Base-by-base conservation (phyloP, 1,140 invertebrate species). In the Penaeus chinensis region DNA sequence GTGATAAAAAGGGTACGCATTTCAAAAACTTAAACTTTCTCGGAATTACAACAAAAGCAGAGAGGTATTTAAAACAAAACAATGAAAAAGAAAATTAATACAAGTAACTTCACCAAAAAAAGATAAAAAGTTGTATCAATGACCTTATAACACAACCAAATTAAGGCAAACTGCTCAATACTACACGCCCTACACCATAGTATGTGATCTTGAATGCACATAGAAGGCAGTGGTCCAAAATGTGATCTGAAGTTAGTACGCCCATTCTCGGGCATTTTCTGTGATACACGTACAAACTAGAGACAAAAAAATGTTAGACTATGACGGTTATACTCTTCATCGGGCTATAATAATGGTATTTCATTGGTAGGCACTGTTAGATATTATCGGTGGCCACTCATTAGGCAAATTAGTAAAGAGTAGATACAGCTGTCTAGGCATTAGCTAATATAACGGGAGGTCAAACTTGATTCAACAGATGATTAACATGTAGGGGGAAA, bases 201-300 rank as follows among this genome's bases (percentile, higher is more conserved):
- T 63, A 32, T 66, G 37, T 27, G 80, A 24, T 27, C 5, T 81
- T 37, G 16, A 42, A 65, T 7, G 80, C 24, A 32, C 32, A 22
- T 3, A 32, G 16, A 65, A 65, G 24, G 32, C 19, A 77, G 74
- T 85, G 74, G 83, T 85, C 74, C 83, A 85, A 85, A 65, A 85
- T 78, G 83, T 85, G 83, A 85, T 85, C 83, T 78, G 83, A 78
- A 78, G 62, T 65, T 37, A 62, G 71, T 78, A 85, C 27, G 71
- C 83, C 83, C 74, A 47, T 65, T 85, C 37, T 78, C 20, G 83
- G 83, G 83, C 32, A n/a, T 85, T 77, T 85, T 85, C 83, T 85
- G 83, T 85, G 83, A 85, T 85, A 85, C 61, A 77, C 54, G 83
- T 85, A 85, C 83, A 85, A 85, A 85, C 83, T 85, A 60, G 27